Percentiles rank a stretch among this genome's conserved stretches.
These are phyloP conservation scores for Microhierax caerulescens DNA, from an alignment of 2,797 vertebrate species.

Conservation along the genomic window DNA sequence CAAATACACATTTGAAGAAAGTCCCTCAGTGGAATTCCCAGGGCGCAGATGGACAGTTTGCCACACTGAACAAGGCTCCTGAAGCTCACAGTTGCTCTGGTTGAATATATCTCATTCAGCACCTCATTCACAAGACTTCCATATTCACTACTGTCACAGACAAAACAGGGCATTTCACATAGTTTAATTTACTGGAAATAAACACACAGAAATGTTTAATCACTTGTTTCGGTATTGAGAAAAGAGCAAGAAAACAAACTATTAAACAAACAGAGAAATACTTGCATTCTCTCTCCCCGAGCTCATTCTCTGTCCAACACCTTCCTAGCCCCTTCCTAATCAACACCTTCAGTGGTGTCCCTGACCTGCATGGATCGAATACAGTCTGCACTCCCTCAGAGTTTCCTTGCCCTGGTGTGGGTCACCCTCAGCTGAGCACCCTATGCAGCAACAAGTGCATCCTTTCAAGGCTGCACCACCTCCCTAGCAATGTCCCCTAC, in stretches of 20 bases:
- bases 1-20: not conserved
- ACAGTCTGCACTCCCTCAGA: not conserved
- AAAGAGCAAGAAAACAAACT: not conserved
- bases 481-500: not conserved
- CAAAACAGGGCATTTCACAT: not conserved
- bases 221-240: not conserved
- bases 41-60: not conserved
- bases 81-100: not conserved
- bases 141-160: not conserved
- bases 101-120: not conserved
- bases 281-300: not conserved
- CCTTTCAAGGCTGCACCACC: not conserved
- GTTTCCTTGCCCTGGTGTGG: too few relatives aligned
- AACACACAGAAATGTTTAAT: not conserved
- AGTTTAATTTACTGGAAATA: not conserved
- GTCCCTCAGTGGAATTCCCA: not conserved
- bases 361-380: not conserved
- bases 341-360: not conserved
- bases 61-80: not conserved
- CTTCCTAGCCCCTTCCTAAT: not conserved
- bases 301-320: not conserved
- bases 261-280: not conserved
- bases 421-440: not conserved
- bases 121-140: not conserved
- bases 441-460: not conserved